Conservation (phyloP, 2,113 vertebrate genomes). For the Callopanchax toddi region DNA sequence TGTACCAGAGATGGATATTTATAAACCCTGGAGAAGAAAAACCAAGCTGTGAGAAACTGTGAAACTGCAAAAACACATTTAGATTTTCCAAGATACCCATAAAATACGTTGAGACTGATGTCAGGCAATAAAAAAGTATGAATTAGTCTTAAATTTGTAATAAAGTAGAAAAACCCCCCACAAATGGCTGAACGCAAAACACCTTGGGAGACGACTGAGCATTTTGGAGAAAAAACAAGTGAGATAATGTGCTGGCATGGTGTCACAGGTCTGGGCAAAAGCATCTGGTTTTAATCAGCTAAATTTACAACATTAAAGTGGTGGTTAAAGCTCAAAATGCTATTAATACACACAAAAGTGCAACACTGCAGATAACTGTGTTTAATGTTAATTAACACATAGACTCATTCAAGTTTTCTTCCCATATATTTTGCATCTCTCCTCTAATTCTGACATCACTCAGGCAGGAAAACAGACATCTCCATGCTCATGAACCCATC, state of each 20-base stretch:
- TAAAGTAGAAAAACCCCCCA: neutral
- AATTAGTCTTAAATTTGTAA: neutral
- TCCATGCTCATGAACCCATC: slow-evolving; percentile 19
- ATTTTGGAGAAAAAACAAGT: neutral
- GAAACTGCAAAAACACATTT: too few relatives aligned
- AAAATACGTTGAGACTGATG: neutral
- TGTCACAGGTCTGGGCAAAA: slow-evolving; percentile 39
- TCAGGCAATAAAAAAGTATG: neutral
- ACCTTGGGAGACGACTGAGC: neutral
- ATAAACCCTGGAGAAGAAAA: too few relatives aligned
- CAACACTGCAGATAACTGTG: slow-evolving; percentile 7
- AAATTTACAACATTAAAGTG: slow-evolving; percentile 59
- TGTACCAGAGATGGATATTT: too few relatives aligned
- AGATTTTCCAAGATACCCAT: neutral
- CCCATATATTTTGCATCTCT: neutral
- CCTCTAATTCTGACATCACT: neutral
- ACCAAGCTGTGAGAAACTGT: too few relatives aligned
- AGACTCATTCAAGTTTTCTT: slow-evolving; percentile 30
- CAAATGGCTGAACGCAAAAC: slow-evolving; percentile 10
- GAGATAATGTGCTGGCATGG: slow-evolving; percentile 37
- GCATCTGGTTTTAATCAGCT: slow-evolving; percentile 70
- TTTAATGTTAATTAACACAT: slow-evolving; percentile 15
- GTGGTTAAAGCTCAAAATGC: slow-evolving; percentile 34
- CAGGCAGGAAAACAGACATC: slow-evolving; percentile 31
- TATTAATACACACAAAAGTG: slow-evolving; percentile 20